Evolutionary conservation across 2,888 invertebrate genomes (phyloP), one percentile per base, ranked within the genome.

Genomic region (Clivina fossor): DNA sequence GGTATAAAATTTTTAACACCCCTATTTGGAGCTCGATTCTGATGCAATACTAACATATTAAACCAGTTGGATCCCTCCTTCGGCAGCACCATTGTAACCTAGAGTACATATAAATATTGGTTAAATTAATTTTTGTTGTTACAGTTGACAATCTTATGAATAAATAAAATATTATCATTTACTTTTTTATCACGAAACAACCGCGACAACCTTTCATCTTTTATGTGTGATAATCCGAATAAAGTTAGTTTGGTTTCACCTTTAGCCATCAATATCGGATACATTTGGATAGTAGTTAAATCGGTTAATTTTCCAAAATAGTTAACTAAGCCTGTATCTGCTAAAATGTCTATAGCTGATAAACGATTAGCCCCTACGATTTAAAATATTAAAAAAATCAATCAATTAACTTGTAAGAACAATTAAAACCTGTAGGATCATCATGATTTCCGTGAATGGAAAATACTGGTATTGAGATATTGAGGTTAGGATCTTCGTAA

Each of bases 401-500:
- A n/a, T n/a, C n/a, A n/a, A n/a, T n/a, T n/a, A n/a, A n/a, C n/a
- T n/a, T n/a, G n/a, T n/a, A n/a, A n/a, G n/a, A n/a, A n/a, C n/a
- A n/a, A n/a, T n/a, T n/a, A n/a, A n/a, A n/a, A 15, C 85, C 85
- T 35, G 83, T 86, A 5, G 93, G 95, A 74, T 99, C 98, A 73
- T 99, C 99, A 70, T 99, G 98, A 74, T 99, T 99, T 54, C 99
- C 99, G 74, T 99, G 97, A 65, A 99, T 96, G 0, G 95, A 93
- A 70, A 95, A 90, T 44, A 99, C 84, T 0, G 99, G 99, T 66
- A 94, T 84, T 0, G 89, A 84, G 40, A 99, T 81, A 71, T 97
- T 98, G 26, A 97, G 74, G 75, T 99, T 94, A 0, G 91, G 90
- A 78, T 98, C 96, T 76, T 95, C 90, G 72, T 92, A 98, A 70